Base-by-base conservation (phyloP, 2,888 invertebrate species). In the Gibbula magus region DNA sequence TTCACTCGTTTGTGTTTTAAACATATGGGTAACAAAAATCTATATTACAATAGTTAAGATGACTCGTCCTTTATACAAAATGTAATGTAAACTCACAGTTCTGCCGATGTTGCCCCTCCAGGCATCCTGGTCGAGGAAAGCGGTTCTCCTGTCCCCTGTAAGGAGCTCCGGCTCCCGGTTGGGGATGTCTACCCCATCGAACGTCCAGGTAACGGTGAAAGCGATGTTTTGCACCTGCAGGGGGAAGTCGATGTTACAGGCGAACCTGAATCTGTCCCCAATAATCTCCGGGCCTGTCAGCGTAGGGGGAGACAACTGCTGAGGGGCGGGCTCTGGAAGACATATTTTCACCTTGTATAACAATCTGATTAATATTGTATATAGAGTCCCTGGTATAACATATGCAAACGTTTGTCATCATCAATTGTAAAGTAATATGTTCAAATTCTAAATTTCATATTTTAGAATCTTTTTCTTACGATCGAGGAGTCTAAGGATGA, bases 41-140 rank as follows among this genome's bases (percentile, higher is more conserved):
- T n/a, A n/a, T n/a, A n/a, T n/a, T n/a, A n/a, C n/a, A n/a, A n/a
- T n/a, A n/a, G n/a, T n/a, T n/a, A n/a, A n/a, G n/a, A n/a, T 66
- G 22, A 20, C 18, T 22, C 16, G 16, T 66, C 1, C 0, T 22
- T 20, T 18, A 52, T 52, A 16, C 13, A 16, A 16, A 10, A 52
- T 13, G 52, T 13, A n/a, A n/a, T n/a, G n/a, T 4, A 16, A 10
- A 32, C 53, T 77, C 32, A 80, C 80, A 53, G 74, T 78, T 45
- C 73, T 73, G n/a, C 80, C 80, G 22, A 80, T 45, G 78, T 78
- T 77, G 4, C 80, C 80, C 32, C 51, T 74, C 80, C 80, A 80
- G 8, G 61, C 66, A 8, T 51, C 70, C 29, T 80, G 77, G 18
- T 80, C 75, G 20, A 80, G 74, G 51, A 70, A 78, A 13, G 78